These are phyloP conservation scores for Emys orbicularis DNA, from an alignment of 2,797 vertebrate species.

Conservation along the genomic window DNA sequence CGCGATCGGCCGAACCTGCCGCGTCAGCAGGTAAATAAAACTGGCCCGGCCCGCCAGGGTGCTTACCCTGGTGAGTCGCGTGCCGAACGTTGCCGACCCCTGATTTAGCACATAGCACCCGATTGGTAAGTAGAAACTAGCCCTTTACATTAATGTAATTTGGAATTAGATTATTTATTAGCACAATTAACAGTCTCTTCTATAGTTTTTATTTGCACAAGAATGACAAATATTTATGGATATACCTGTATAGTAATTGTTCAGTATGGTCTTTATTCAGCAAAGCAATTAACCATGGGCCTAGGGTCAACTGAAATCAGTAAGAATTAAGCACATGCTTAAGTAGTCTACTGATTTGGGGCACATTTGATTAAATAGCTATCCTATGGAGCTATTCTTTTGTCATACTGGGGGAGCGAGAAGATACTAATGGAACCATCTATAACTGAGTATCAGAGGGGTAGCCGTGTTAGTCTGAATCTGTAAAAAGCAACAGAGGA, in stretches of 20 bases:
- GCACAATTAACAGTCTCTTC: slow-evolving; percentile 32
- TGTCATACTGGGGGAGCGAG: background rate
- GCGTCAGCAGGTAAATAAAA: too few species aligned
- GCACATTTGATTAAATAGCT: background rate
- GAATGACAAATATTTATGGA: background rate
- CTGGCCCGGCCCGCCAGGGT: too few species aligned
- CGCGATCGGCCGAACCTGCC: too few species aligned
- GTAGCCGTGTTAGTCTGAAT: too few species aligned
- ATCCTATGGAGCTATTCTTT: background rate
- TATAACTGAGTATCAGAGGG: background rate
- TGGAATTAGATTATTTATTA: slow-evolving; percentile 58
- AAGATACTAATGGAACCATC: background rate
- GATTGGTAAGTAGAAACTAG: background rate
- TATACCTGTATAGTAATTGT: slow-evolving; percentile 26
- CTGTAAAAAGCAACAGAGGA: too few species aligned
- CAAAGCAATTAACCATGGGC: background rate
- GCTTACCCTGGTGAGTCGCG: too few species aligned
- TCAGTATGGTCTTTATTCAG: background rate
- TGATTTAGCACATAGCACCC: background rate
- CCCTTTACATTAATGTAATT: slow-evolving; percentile 18
- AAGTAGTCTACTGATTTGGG: background rate
- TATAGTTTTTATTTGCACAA: slow-evolving; percentile 21
- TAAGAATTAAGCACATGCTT: background rate
- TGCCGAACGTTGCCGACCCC: too few species aligned
- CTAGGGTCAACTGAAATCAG: background rate